Conservation (phyloP, 2,888 invertebrate species). For the Unio pictorum region DNA sequence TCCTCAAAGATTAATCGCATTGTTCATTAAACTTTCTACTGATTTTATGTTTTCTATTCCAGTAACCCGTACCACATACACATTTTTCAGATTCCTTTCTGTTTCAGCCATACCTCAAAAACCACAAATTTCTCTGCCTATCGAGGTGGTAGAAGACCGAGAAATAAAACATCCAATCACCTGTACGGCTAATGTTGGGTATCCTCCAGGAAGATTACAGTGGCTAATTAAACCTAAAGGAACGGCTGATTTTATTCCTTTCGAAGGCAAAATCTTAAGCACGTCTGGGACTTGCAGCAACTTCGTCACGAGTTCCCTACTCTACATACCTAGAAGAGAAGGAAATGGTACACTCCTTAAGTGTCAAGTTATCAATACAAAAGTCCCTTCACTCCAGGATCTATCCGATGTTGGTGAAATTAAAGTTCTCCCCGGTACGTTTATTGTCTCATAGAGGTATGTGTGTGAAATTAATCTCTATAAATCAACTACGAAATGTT, state of each 20-base stretch:
- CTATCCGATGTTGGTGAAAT: conserved; percentile 13
- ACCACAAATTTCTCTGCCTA: conserved; percentile 21
- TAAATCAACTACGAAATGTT: too few species aligned
- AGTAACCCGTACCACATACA: too few species aligned
- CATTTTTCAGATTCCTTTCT: too few species aligned
- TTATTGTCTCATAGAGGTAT: too few species aligned
- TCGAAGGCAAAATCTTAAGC: background rate
- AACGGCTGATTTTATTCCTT: background rate
- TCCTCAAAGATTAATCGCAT: too few species aligned
- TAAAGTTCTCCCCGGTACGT: conserved; percentile 24
- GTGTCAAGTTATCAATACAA: conserved; percentile 19
- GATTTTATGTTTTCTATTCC: too few species aligned
- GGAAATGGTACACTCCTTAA: conserved; percentile 28
- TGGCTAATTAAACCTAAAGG: conserved; percentile 28
- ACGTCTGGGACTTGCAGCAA: conserved; percentile 21
- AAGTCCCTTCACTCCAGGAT: conserved; percentile 4
- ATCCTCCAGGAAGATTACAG: conserved; percentile 22
- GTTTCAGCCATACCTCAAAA: conserved; percentile 14
- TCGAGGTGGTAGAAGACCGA: conserved; percentile 24
- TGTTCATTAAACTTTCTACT: too few species aligned
- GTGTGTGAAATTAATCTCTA: too few species aligned
- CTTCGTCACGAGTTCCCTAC: conserved; percentile 14
- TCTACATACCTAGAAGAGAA: conserved; percentile 23
- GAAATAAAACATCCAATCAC: conserved; percentile 23
- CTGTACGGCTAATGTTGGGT: conserved; percentile 34